Base-by-base conservation (phyloP, 2,797 vertebrate species). In the Urophycis tenuis region DNA sequence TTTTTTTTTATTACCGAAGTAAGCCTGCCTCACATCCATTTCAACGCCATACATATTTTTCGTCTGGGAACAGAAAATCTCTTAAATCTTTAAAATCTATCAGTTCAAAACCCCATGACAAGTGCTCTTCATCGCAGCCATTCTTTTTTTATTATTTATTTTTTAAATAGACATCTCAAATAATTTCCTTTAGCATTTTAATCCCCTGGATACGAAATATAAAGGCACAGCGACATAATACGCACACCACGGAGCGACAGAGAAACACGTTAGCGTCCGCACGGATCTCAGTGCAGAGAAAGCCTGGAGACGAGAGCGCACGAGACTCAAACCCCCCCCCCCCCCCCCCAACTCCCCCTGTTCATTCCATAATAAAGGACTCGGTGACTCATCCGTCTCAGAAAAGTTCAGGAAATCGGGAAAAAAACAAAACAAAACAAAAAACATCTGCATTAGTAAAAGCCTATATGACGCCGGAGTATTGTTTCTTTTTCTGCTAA, bases 1-100 rank as follows among this genome's bases (percentile, higher is more conserved):
- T 91, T 89, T 81, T 88, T 91, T 90, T 81, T 88, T 90, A n/a
- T 90, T 87, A 78, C 64, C 49, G 83, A 85, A 82, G 82, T 25
- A 77, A 45, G 35, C 85, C 86, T 85, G 80, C 80, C 67, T 87
- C 79, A 80, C 77, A 80, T 83, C 81, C 81, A 85, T 71, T 85
- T 81, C 64, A 77, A 67, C 77, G 82, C 79, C 76, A 82, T 76
- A 86, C 79, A 19, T 83, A 17, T 84, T 78, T 84, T 77, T 83
- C 74, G 81, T 74, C 78, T 72, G 64, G 41, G 45, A 77, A 75
- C 53, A 75, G 45, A 77, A 75, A 70, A 75, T 31, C 77, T 83
- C 74, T 77, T 76, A 82, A 85, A 81, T 88, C 81, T 84, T 78
- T 39, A 83, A 29, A 29, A 77, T 81, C 78, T 77, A 85, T 85